Conservation (phyloP, 2,797 vertebrate species). For the Pseudotriccus pelzelni region DNA sequence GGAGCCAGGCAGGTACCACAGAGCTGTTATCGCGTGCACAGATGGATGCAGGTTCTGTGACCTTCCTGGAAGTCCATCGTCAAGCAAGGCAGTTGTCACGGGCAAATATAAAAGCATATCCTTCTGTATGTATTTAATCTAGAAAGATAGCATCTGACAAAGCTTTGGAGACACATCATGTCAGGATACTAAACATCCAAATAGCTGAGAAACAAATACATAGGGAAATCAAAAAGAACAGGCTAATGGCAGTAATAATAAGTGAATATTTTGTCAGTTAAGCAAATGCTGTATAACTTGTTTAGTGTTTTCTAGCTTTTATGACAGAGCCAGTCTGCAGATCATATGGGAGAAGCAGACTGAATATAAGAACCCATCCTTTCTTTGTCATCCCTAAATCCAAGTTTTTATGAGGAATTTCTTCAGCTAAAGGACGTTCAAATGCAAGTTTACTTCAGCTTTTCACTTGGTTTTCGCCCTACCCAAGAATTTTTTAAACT, state of each 20-base stretch:
- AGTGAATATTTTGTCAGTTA: conserved; percentile 70
- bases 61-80: conserved; percentile 2
- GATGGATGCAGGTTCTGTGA: not conserved
- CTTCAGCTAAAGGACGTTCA: conserved; percentile 33
- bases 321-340: conserved; percentile 68
- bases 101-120: not conserved
- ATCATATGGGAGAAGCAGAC: conserved; percentile 73
- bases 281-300: conserved; percentile 64
- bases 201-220: conserved; percentile 63
- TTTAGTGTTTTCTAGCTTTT: conserved; percentile 67
- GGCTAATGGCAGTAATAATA: conserved; percentile 61
- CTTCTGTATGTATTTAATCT: conserved; percentile 49
- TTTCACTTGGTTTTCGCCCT: conserved; percentile 50
- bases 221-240: conserved; percentile 67
- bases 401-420: conserved; percentile 50
- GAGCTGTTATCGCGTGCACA: not conserved
- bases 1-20: not conserved
- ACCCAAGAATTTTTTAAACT: conserved; percentile 54
- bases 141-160: conserved; percentile 57
- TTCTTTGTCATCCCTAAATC: conserved; percentile 57
- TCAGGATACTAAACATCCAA: conserved; percentile 46
- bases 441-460: conserved; percentile 33
- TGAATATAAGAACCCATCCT: conserved; percentile 65
- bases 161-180: conserved; percentile 53
- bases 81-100: conserved; percentile 8